Percentiles rank a stretch among this genome's conserved stretches.
These are phyloP conservation scores for Anhinga rufa DNA, from an alignment of 2,113 vertebrate genomes.

Conservation along the genomic window DNA sequence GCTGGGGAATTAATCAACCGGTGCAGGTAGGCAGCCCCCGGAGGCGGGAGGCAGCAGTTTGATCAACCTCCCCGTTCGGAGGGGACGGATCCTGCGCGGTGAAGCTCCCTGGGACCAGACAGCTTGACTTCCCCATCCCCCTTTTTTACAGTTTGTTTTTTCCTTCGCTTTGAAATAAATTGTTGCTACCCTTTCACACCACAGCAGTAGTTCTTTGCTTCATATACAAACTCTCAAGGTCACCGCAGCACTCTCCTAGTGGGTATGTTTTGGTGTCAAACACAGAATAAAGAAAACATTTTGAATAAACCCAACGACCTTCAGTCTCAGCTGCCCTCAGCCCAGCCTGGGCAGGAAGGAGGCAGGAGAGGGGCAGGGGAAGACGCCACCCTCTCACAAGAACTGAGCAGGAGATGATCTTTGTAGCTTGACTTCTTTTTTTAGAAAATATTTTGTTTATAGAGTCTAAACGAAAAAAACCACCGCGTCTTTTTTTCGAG, in stretches of 20 bases:
- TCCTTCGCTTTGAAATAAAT: background rate
- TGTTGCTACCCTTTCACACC: background rate
- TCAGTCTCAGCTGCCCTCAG: rapidly evolving
- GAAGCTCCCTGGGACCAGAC: background rate
- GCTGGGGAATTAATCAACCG: background rate
- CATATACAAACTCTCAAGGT: background rate
- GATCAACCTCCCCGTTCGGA: background rate
- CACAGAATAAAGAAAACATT: background rate
- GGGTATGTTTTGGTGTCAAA: background rate
- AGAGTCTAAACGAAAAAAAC: background rate
- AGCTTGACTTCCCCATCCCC: background rate
- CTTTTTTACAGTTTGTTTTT: background rate
- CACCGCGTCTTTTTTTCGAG: background rate
- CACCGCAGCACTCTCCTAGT: background rate
- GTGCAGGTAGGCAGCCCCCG: background rate
- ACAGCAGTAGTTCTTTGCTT: background rate
- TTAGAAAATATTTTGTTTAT: background rate
- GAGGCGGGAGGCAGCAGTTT: background rate
- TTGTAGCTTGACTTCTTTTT: background rate
- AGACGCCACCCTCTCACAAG: rapidly evolving
- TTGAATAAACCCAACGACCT: background rate
- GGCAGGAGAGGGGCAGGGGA: background rate
- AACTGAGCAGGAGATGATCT: background rate
- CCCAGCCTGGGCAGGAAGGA: background rate
- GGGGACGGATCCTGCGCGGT: rapidly evolving